Evolutionary conservation across 1,140 invertebrate species (phyloP), one percentile per base, ranked within the genome.

Genomic region (Drosophila quadrilineata): DNA sequence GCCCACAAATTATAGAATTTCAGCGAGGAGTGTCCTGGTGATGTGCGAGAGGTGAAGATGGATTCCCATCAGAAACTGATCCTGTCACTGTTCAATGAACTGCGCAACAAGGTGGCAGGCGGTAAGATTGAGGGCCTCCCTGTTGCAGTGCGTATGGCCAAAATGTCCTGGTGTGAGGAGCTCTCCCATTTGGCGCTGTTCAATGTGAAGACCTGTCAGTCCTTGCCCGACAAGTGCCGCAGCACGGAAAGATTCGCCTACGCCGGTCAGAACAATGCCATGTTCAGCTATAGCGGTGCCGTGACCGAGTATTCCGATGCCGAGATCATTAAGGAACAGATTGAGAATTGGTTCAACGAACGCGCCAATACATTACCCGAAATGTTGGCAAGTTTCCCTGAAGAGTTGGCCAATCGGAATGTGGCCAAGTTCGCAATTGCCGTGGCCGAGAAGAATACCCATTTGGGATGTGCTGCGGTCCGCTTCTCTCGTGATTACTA

Each of bases 131-230:
- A 80, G 4, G 31, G 35, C 4, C 40, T 79, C 1, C 75, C 75
- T 10, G 80, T 75, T 6, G 75, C 76, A 1, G 16, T 65, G 2
- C 76, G 76, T 9, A 82, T 82, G 76, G 76, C 76, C 6, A 80
- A 82, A 31, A 82, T 82, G 76, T 69, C 68, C 26, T 84, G 76
- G 76, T 82, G 76, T 38, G 69, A 82, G 35, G 76, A 84, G 17
- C 56, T 84, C 0, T 6, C 79, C 12, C 49, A 70, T 12, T 16
- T 85, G 38, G 77, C 73, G 0, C 22, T 62, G 0, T 57, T 72
- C 0, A 85, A 85, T 12, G 79, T 68, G 0, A 59, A 57, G 24
- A 77, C 67, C 2, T 77, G 77, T 12, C 49, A 70, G 0, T 75
- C 67, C 1, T 2, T 69, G 21, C 63, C 67, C 0, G 79, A 85